Base-by-base conservation (phyloP, 2,888 invertebrate genomes). In the Epinotia demarniana region DNA sequence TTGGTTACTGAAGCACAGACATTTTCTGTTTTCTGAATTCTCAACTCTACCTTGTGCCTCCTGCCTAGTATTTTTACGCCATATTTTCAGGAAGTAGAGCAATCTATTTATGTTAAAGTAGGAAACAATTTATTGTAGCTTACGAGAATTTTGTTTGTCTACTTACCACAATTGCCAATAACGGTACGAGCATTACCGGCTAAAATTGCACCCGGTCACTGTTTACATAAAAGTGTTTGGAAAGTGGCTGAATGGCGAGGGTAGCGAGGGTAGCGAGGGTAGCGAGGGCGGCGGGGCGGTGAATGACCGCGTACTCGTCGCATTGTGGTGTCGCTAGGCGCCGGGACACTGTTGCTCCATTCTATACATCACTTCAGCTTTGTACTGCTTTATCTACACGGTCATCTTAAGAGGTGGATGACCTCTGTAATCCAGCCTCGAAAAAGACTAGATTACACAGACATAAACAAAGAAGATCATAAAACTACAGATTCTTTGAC, bases 211-310 rank as follows among this genome's bases (percentile, higher is more conserved):
- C 71, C 46, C 27, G 18, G 72, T 71, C 27, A 53, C 61, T 73
- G 64, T 77, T 74, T 74, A 70, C 49, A 63, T 62, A 72, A 79
- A 80, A 78, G 77, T 77, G 76, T 78, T 80, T 77, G 74, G 72
- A 77, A 79, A 79, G 80, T 80, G 79, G 78, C 75, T 81, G 79
- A 80, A 80, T 80, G 79, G 77, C 73, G 78, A 72, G 78, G 79
- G 80, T 79, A 76, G 77, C 53, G 66, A 43, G 79, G 78, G 76
- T 9, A 73, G 69, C 74, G 76, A 77, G 70, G 75, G n/a, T n/a
- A 76, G 77, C 53, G 66, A 43, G 79, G 78, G 76, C 39, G 74
- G 69, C 74, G 76, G 78, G 70, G 75, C 78, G 81, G 82, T 81
- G 79, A 79, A 81, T 78, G 82, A 79, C 82, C 82, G 77, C 68